Conservation (phyloP, 2,888 invertebrate genomes). For the Lissonota sp. region DNA sequence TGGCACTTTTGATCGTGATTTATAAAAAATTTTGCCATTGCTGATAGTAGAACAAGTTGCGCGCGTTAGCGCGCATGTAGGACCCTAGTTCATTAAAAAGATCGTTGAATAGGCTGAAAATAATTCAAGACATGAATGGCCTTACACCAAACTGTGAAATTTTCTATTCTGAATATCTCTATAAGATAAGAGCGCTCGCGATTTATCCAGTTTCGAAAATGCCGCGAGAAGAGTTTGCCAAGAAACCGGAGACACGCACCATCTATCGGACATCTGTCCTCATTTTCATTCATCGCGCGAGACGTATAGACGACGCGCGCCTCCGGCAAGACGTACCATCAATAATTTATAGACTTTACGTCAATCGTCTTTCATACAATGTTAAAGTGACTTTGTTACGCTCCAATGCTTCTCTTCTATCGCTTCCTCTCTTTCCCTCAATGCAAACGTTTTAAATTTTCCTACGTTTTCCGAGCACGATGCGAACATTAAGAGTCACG, state of each 20-base stretch:
- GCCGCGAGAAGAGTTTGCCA: not conserved
- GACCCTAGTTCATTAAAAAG: no score
- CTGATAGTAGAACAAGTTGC: no score
- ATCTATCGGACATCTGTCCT: slow-evolving; percentile 26
- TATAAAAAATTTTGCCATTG: no score
- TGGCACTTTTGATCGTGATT: no score
- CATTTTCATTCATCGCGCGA: slow-evolving; percentile 57
- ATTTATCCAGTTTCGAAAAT: not conserved
- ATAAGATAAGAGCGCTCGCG: not conserved
- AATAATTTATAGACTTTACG: slow-evolving; percentile 63
- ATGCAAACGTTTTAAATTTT: not conserved
- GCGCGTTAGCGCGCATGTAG: no score
- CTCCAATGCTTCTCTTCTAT: not conserved
- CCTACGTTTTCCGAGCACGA: not conserved
- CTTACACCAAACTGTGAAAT: not conserved
- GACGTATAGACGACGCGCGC: slow-evolving; percentile 19
- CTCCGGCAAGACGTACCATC: slow-evolving; percentile 38
- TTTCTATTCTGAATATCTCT: not conserved
- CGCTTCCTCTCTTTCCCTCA: not conserved
- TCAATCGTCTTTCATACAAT: slow-evolving; percentile 51
- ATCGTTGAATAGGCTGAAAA: no score
- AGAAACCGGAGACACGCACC: slow-evolving; percentile 40
- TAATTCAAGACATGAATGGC: not conserved
- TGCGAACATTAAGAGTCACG: not conserved
- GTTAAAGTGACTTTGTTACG: slow-evolving; percentile 29